Evolutionary conservation across 1,140 invertebrate genomes (phyloP).

Genomic region (Uloborus diversus): DNA sequence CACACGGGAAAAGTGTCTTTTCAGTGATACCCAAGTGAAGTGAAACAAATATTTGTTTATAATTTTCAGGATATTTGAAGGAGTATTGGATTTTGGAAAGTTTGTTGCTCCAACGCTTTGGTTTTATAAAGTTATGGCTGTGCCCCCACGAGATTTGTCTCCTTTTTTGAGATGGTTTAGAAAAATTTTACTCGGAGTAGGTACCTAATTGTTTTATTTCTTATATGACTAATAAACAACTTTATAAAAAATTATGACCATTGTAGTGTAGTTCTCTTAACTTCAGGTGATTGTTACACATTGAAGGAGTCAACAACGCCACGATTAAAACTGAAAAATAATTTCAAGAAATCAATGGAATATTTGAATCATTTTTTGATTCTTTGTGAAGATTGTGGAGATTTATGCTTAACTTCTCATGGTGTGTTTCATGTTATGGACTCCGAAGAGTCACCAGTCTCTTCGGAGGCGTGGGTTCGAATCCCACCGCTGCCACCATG

Average conservation of each 20-base stretch:
- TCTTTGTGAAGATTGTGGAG: not conserved
- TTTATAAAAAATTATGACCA: not conserved
- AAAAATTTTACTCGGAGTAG: slow-evolving; percentile 56
- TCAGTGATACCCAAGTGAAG: too few relatives aligned
- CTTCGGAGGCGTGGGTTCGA: too few relatives aligned
- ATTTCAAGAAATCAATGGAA: not conserved
- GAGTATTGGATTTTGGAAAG: too few relatives aligned
- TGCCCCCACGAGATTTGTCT: slow-evolving; percentile 55
- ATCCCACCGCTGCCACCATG: too few relatives aligned
- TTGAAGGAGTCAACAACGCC: not conserved
- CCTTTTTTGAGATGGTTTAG: slow-evolving; percentile 54
- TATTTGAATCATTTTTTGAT: not conserved
- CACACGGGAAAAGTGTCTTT: too few relatives aligned
- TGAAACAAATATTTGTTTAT: too few relatives aligned
- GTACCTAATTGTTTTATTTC: not conserved
- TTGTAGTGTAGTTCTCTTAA: not conserved
- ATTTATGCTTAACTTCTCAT: not conserved
- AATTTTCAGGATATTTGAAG: too few relatives aligned
- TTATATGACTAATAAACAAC: not conserved
- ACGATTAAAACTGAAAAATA: not conserved
- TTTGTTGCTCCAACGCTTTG: too few relatives aligned
- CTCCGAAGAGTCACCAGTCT: too few relatives aligned
- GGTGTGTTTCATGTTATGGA: too few relatives aligned
- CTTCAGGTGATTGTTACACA: not conserved
- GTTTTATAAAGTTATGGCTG: too few relatives aligned